These are phyloP conservation scores for Buphagus erythrorhynchus DNA, from an alignment of 2,797 vertebrate species.

Conservation along the genomic window DNA sequence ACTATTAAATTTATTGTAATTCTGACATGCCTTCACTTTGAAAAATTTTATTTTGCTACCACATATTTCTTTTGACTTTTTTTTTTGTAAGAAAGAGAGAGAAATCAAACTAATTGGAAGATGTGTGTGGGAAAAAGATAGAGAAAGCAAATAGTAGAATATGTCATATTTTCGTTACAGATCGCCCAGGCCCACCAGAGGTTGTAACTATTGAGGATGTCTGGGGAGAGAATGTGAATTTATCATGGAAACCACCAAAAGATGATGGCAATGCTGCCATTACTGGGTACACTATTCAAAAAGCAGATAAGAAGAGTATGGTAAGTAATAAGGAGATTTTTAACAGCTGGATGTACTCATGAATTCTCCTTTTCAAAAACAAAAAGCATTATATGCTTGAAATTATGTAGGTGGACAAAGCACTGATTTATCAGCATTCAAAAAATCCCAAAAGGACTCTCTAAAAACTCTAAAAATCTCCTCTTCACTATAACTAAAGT, in stretches of 20 bases:
- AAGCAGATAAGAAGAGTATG: constrained; percentile 99
- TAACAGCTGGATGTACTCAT: neutral
- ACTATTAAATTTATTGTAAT: neutral
- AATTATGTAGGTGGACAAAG: neutral
- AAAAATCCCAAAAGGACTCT: neutral
- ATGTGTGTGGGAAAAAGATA: neutral
- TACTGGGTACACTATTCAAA: constrained; percentile 97
- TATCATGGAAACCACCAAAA: constrained; percentile 92
- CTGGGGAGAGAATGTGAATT: constrained; percentile 95
- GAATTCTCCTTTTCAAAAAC: neutral
- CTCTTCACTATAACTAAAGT: neutral
- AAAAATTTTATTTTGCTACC: neutral
- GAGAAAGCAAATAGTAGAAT: neutral
- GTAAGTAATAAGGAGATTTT: constrained; percentile 71
- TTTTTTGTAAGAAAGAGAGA: neutral
- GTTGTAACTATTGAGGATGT: constrained; percentile 91
- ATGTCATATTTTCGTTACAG: constrained; percentile 62
- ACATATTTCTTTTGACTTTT: neutral
- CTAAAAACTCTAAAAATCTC: neutral
- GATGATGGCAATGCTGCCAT: constrained; percentile 95
- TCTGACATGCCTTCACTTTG: neutral
- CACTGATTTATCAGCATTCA: neutral
- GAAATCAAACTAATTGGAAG: neutral
- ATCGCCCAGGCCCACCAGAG: constrained; percentile 92
- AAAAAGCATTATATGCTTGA: neutral